Conservation (phyloP, 2,113 vertebrate species). For the Urocynchramus pylzowi region DNA sequence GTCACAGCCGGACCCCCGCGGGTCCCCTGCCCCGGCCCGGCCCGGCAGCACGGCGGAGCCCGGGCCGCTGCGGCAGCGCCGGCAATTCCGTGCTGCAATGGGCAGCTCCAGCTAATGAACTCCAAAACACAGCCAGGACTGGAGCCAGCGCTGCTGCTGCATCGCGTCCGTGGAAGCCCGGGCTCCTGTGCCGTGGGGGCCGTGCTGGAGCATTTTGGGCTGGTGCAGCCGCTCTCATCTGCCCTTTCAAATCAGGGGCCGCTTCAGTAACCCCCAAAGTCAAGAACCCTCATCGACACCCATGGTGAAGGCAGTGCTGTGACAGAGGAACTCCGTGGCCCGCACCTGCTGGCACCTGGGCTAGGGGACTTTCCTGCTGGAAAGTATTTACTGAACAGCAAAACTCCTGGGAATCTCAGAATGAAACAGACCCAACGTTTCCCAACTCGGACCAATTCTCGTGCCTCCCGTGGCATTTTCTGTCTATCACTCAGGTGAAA, state of each 20-base stretch:
- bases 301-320: accelerated
- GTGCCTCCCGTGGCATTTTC: neutral
- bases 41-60: neutral
- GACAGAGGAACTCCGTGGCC: neutral
- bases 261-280: neutral
- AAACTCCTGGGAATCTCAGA: neutral
- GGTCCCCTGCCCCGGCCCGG: neutral
- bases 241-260: accelerated
- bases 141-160: constrained; percentile 5
- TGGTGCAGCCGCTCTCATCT: accelerated
- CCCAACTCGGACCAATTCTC: neutral
- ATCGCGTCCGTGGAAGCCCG: neutral
- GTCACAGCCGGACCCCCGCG: accelerated
- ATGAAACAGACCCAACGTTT: neutral
- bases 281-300: neutral
- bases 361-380: neutral
- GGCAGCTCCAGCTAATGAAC: neutral
- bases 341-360: neutral
- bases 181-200: accelerated
- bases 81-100: accelerated
- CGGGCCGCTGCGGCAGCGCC: neutral
- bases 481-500: neutral
- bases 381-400: neutral
- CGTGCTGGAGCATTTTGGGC: accelerated
- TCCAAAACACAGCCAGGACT: neutral